Base-by-base conservation (phyloP, 2,797 vertebrate species). In the Hydrolagus colliei region DNA sequence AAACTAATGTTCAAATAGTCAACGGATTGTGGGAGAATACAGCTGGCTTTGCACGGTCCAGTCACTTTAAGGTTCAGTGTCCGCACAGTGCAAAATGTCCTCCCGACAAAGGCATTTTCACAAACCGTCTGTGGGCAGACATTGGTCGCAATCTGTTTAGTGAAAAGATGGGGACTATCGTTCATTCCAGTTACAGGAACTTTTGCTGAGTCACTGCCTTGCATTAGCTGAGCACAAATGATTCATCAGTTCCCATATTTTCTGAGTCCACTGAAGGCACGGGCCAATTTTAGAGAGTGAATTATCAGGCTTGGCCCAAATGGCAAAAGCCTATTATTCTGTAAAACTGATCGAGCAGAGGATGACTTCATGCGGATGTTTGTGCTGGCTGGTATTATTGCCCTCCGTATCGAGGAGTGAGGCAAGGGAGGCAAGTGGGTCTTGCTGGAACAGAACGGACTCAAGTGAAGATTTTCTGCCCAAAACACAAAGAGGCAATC, bases 161-260 rank as follows among this genome's bases (percentile, higher is more conserved):
- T 27, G 27, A 27, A 27, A 27, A 12, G 61, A 80, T 7, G 14
- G 77, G n/a, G 22, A 80, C 61, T 67, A 80, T 35, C 22, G 8
- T 80, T 80, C 59, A 80, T 80, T 80, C 78, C 65, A 32, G 65
- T 67, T 35, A 9, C 22, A n/a, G 67, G 62, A 16, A 32, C 78
- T 16, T 27, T 32, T 80, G 62, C 62, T 80, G 14, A 14, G 62
- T 32, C 78, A 35, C 65, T 14, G 65, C 32, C 22, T 16, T 35
- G 59, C 62, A 67, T 27, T 27, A 80, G 62, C 62, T 67, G 12
- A 65, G 67, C 61, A 16, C 12, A 80, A 80, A 80, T 67, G 12
- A 67, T 65, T 80, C 22, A 80, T 80, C 22, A 7, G 59, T 32
- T 22, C 7, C 78, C 78, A 35, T 27, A 67, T 9, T 80, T 27